Conservation (phyloP, 2,888 invertebrate genomes). For the Malachius bipustulatus region DNA sequence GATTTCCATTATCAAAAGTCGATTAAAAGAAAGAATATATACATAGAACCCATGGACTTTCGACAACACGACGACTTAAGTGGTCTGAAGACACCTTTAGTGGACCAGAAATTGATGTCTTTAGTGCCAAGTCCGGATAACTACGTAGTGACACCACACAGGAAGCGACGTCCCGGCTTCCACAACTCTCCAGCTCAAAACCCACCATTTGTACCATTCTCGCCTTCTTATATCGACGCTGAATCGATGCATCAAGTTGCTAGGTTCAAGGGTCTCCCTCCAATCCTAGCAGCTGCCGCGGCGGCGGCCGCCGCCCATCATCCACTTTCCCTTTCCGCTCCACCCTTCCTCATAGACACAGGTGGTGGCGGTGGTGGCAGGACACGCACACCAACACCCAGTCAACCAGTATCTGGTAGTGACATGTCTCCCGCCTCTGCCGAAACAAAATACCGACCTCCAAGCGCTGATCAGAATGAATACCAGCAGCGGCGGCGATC, state of each 20-base stretch:
- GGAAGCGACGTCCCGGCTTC: conserved; percentile 76
- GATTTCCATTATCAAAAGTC: conserved; percentile 42
- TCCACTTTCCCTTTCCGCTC: conserved; percentile 60
- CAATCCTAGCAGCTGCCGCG: conserved; percentile 29
- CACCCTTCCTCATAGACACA: conserved; percentile 55
- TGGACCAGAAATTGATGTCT: conserved; percentile 54
- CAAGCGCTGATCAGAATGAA: conserved; percentile 53
- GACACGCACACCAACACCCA: conserved; percentile 47
- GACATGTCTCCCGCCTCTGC: conserved; percentile 44
- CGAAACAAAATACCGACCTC: conserved; percentile 50
- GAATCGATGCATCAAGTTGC: conserved; percentile 48
- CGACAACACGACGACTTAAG: conserved; percentile 57
- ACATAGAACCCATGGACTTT: conserved; percentile 58
- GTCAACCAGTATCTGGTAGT: conserved; percentile 34
- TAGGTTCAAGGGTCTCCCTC: conserved; percentile 44
- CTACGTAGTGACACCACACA: conserved; percentile 77
- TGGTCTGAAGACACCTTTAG: conserved; percentile 48
- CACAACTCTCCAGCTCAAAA: conserved; percentile 80
- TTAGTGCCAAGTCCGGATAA: conserved; percentile 63
- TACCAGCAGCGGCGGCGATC: conserved; percentile 39
- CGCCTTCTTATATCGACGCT: conserved; percentile 63
- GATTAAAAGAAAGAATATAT: conserved; percentile 49
- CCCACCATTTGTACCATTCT: conserved; percentile 75
- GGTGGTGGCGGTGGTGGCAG: no score
- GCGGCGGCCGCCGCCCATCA: conserved; percentile 52